A percentile compares a stretch with the other conserved stretches of the same genome.
Evolutionary conservation across 92 coral and sea anemone genomes (phyloP).

Genomic region (Palythoa grandis): DNA sequence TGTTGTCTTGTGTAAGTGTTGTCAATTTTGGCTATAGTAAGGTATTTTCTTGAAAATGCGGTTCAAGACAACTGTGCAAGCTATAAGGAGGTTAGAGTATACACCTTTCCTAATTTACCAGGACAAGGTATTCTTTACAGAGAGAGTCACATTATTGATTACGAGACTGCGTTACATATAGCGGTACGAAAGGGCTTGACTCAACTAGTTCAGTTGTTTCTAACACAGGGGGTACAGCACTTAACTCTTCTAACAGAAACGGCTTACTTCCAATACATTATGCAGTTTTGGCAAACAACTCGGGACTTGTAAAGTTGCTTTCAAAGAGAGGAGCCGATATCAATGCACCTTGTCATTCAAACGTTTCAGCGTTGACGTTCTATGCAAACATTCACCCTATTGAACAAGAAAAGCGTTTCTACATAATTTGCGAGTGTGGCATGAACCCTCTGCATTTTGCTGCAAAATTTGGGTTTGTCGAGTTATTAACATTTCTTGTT

Average conservation of each 20-base stretch:
- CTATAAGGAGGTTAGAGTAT: neutral
- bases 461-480: slow-evolving; percentile 15
- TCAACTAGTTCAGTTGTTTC: neutral
- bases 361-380: neutral
- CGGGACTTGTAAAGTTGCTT: neutral
- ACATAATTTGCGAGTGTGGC: slow-evolving; percentile 1
- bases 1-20: neutral
- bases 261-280: slow-evolving; percentile 34
- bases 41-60: neutral
- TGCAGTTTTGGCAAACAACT: slow-evolving; percentile 13
- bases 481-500: neutral
- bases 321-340: neutral
- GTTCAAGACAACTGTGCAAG: slow-evolving; percentile 8
- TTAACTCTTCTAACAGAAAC: slow-evolving; percentile 3
- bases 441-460: slow-evolving; percentile 1
- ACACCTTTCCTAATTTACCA: neutral
- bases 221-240: neutral
- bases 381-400: neutral
- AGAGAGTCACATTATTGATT: slow-evolving; percentile 5
- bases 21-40: neutral
- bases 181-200: slow-evolving; percentile 9
- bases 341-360: neutral
- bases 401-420: neutral
- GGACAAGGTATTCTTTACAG: neutral
- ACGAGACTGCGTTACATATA: slow-evolving; percentile 15